Base-by-base conservation (phyloP, 2,797 vertebrate genomes). In the Miichthys miiuy region DNA sequence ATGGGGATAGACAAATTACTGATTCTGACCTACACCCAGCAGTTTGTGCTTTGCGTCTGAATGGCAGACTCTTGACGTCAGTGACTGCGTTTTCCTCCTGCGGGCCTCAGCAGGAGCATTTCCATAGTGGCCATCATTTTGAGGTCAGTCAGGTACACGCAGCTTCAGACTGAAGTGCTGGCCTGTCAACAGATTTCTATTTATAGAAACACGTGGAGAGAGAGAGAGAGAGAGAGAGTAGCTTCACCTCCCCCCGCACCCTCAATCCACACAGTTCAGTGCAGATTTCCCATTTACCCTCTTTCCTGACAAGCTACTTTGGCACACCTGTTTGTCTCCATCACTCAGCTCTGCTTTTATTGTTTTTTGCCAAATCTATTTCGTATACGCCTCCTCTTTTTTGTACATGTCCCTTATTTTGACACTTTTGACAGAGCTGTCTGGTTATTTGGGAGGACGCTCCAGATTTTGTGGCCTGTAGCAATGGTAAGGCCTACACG, bases 181-280 rank as follows among this genome's bases (percentile, higher is more conserved):
- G 57, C 51, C 18, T 70, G 65, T 87, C 60, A 80, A 87, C 79
- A 85, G 10, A 52, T 41, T 38, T 80, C 74, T 91, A 85, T 90
- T 86, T 80, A 64, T 92, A 79, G 82, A 71, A 34, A 30, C 57
- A 58, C 8, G 34, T 71, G 68, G 75, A 42, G 67, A 42, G 75
- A 67, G 34, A 7, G 6, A 34, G 30, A 34, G 70, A 7, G 67
- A 79, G 67, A 42, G 64, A 42, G 75, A 67, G 27, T 6, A 30
- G 6, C 30, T 6, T 30, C 62, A 48, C n/a, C 58, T 25, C 57
- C 34, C 34, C 41, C 38, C 51, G 42, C 44, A 56, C 34, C 34
- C 23, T 84, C 30, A 17, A 2, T 74, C 57, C 72, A 44, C 48
- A 67, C 55, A 71, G 63, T 80, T 68, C 60, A 23, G 18, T 42